phyloP scores from a whole-genome alignment of 2,888 invertebrate genomes.

The Drosophila quasianomalipes region DNA sequence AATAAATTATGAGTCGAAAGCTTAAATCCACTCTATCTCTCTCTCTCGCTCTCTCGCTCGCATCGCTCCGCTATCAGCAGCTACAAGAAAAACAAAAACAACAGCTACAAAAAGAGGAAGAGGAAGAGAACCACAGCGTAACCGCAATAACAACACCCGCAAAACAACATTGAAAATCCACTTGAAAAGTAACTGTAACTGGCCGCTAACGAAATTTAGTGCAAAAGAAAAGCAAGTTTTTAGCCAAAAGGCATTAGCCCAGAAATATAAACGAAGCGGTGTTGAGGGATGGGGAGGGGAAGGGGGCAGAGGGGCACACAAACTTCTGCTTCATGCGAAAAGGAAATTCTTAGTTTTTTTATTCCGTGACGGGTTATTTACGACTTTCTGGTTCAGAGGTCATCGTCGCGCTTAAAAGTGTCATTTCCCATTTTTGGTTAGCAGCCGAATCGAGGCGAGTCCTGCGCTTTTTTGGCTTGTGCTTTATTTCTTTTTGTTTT shows the following conservation, averaged over 20 bases:
- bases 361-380: slow-evolving; percentile 74
- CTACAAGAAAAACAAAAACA: neutral
- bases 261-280: slow-evolving; percentile 39
- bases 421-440: slow-evolving; percentile 74
- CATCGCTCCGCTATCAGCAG: slow-evolving; percentile 37
- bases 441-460: slow-evolving; percentile 18
- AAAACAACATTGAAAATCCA: slow-evolving; percentile 71
- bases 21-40: slow-evolving; percentile 62
- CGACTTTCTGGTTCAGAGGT: slow-evolving; percentile 84
- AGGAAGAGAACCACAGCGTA: slow-evolving; percentile 40
- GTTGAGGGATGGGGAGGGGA: accelerated
- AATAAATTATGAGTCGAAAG: slow-evolving; percentile 74
- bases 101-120: neutral
- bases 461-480: slow-evolving; percentile 21
- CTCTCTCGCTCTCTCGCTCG: neutral
- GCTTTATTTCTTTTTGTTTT: slow-evolving; percentile 11
- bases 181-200: slow-evolving; percentile 71
- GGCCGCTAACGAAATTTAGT: slow-evolving; percentile 79
- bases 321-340: slow-evolving; percentile 52
- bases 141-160: slow-evolving; percentile 71
- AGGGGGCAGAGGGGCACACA: slow-evolving; percentile 3
- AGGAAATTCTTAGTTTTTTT: slow-evolving; percentile 48
- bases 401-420: slow-evolving; percentile 81
- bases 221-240: slow-evolving; percentile 73
- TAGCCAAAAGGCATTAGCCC: slow-evolving; percentile 72